Evolutionary conservation across 30 jellyfish, hydroid and myxozoan genomes (phyloP), one percentile per base, ranked within the genome.

Genomic region (Turritopsis rubra): DNA sequence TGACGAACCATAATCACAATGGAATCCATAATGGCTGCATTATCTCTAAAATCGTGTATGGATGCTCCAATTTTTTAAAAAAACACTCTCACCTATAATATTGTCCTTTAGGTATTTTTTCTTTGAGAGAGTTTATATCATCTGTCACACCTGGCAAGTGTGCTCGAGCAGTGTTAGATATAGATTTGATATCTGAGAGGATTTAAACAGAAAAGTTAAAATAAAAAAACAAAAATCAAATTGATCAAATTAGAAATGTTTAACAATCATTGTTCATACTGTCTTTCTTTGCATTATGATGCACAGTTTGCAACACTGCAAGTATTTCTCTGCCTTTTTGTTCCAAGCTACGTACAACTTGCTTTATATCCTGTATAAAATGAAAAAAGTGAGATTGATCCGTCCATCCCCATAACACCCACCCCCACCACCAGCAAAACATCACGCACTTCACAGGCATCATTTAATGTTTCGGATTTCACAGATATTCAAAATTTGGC

Each of bases 321-420:
- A 86, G 54, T 16, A 86, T 82, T 54, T 90, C 95, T 65, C 92
- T 82, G 1, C 95, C 87, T n/a, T 85, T 83, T 66, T 90, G 90
- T 23, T 90, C 95, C 53, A 90, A 70, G 16, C 83, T 87, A 68
- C 81, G 73, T 21, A 87, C 95, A 1, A 85, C 83, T 16, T 80
- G 88, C 74, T 89, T 90, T 52, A 90, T 81, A 72, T 90, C 93
- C 97, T 90, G 75, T 29, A 52, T 21, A 19, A 52, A 24, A 8
- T n/a, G 30, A 1, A 68, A 27, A 68, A 7, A 68, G 13, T 3
- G 9, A 41, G 13, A 41, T 41, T 41, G 60, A n/a, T n/a, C n/a
- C n/a, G n/a, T n/a, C n/a, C n/a, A n/a, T n/a, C n/a, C n/a, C n/a
- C n/a, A n/a, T n/a, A n/a, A n/a, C n/a, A n/a, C n/a, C n/a, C n/a